Evolutionary conservation across 2,113 vertebrate genomes (phyloP), one percentile per base, ranked within the genome.

Genomic region (Clarias macrocephalus): DNA sequence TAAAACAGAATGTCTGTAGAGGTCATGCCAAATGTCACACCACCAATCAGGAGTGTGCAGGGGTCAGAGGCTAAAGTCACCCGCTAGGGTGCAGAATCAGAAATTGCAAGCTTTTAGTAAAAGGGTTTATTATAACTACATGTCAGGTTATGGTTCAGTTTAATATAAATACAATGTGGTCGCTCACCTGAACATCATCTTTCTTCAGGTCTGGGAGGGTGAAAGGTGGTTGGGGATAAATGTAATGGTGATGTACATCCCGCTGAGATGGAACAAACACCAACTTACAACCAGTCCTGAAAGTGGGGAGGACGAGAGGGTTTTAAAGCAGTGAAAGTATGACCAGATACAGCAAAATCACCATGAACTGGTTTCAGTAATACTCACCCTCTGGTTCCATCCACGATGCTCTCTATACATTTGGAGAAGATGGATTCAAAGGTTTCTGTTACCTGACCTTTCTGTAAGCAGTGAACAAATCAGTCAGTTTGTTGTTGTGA

Each of bases 191-290:
- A 72, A 77, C 92, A 91, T 97, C 96, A 19, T 97, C 97, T 79
- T 93, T 96, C 65, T 89, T 80, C 79, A 96, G 91, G 15, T 96
- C 95, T 0, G 91, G 89, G 90, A 83, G 87, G 85, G 18, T 87
- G 90, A 98, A 97, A 0, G 97, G 97, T 0, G 98, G 97, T 90
- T 98, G 97, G 0, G 98, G 97, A 87, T 97, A 99, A 72, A 99
- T 93, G 0, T 91, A 95, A 6, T 96, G 93, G 0, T 97, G 97
- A 87, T 97, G 95, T 48, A 96, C 91, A 1, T 99, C 98, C 85
- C 97, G 94, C 87, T 96, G 91, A 0, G 97, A 98, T 0, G 98
- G 98, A 8, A 97, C 95, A 5, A 98, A 94, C 12, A 99, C 94
- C 0, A 99, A 93, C 37, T 88, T 96, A 9, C 94, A 95, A 79